Percentiles rank a stretch among this genome's conserved stretches.
phyloP scores from a whole-genome alignment of 2,113 vertebrate species.

The Sorex araneus region DNA sequence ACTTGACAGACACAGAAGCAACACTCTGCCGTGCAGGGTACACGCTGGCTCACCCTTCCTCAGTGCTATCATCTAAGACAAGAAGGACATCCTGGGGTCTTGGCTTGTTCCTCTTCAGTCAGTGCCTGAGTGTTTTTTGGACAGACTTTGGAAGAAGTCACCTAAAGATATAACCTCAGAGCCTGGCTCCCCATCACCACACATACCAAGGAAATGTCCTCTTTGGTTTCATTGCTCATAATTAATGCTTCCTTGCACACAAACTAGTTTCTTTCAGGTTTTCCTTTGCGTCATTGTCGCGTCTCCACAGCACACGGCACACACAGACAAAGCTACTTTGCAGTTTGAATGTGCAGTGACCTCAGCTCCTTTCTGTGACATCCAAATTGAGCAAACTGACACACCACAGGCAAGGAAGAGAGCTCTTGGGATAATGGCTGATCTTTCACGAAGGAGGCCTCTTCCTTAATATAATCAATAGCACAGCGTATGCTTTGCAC shows the following conservation, averaged over 20 bases:
- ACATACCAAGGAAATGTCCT: not conserved
- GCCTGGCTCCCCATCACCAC: not conserved
- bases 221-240: not conserved
- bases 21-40: not conserved
- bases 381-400: constrained; percentile 2
- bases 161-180: not conserved
- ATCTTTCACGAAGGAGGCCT: not conserved
- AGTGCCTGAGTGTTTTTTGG: not conserved
- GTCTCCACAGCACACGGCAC: not conserved
- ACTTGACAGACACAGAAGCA: not conserved
- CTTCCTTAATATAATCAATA: constrained; percentile 16
- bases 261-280: too few relatives aligned
- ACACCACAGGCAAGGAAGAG: not conserved
- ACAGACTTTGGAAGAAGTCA: not conserved
- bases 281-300: not conserved
- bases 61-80: too few relatives aligned
- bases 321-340: too few relatives aligned
- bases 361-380: not conserved
- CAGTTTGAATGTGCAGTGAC: accelerated
- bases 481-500: constrained; percentile 15
- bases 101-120: not conserved
- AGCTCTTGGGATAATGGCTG: too few relatives aligned
- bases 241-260: too few relatives aligned
- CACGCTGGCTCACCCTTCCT: too few relatives aligned
- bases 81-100: not conserved